Evolutionary conservation across 2,797 vertebrate species (phyloP), one percentile per base, ranked within the genome.

Genomic region (Crenichthys baileyi): DNA sequence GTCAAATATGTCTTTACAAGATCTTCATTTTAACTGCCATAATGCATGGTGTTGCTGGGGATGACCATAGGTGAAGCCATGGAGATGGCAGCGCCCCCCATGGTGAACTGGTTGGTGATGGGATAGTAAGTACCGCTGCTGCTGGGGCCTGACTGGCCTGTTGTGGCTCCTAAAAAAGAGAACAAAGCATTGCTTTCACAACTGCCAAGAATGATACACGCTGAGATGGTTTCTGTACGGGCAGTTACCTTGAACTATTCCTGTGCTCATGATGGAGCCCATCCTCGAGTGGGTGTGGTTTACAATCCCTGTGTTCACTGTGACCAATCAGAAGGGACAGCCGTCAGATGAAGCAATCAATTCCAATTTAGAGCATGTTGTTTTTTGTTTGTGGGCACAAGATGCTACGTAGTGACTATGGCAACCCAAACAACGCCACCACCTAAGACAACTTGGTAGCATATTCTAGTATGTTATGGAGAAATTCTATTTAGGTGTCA

Each of bases 251-350:
- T 98, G 97, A 87, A 98, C 97, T 89, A 98, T 97, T 87, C 97
- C 97, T 61, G 97, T 98, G 95, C 97, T 98, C 97, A 98, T 98
- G 92, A 98, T 98, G 92, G 97, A 98, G 93, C 97, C 97, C 97
- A 98, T 97, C 96, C 97, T 96, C 92, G 97, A 98, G 96, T 97
- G 97, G 88, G 97, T 98, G 93, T 98, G 97, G 94, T 98, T 98
- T 93, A 98, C 97, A 86, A 98, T 98, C 88, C 97, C 97, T 2
- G 97, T 97, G 96, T 98, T 98, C 94, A 97, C 97, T 97, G 94
- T 68, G 46, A 85, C 13, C 81, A 92, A 76, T 61, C 76, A 83
- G 75, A 87, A 65, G 79, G 53, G 41, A 78, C 53, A 79, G 48
- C 41, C 41, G 73, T 86, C 41, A 89, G 67, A 58, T n/a, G 81